These are phyloP conservation scores for Meteorus cinctellus DNA, from an alignment of 2,888 invertebrate genomes.

Conservation along the genomic window DNA sequence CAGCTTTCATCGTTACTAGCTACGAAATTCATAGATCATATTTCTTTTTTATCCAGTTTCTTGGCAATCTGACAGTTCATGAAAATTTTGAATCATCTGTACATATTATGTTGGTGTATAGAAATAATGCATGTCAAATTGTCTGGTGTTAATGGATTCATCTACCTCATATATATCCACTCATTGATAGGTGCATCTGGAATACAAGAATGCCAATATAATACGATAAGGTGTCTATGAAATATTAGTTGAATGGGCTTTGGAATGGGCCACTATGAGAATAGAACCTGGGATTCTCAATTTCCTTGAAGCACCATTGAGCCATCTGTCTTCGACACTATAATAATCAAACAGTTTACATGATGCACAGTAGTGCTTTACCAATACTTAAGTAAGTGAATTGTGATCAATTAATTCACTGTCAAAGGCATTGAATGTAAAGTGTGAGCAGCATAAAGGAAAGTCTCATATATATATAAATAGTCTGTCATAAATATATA, in stretches of 20 bases:
- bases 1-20: no score
- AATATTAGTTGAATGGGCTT: background rate
- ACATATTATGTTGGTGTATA: no score
- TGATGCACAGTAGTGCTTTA: constrained; percentile 45
- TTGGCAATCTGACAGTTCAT: no score
- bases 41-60: no score
- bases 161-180: no score
- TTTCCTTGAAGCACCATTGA: constrained; percentile 59
- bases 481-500: no score
- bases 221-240: background rate
- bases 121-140: no score
- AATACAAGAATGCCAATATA: background rate
- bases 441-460: background rate
- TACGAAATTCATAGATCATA: no score
- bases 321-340: constrained; percentile 63
- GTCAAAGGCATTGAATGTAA: constrained; percentile 1
- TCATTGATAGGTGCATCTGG: no score
- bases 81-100: no score
- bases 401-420: constrained; percentile 8
- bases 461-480: background rate
- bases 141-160: no score
- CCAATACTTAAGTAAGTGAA: constrained; percentile 10
- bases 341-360: constrained; percentile 64
- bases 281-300: constrained; percentile 18
- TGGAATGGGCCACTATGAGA: constrained; percentile 29